Evolutionary conservation across 2,888 invertebrate species (phyloP).

Genomic region (Cheilosia vulpina): DNA sequence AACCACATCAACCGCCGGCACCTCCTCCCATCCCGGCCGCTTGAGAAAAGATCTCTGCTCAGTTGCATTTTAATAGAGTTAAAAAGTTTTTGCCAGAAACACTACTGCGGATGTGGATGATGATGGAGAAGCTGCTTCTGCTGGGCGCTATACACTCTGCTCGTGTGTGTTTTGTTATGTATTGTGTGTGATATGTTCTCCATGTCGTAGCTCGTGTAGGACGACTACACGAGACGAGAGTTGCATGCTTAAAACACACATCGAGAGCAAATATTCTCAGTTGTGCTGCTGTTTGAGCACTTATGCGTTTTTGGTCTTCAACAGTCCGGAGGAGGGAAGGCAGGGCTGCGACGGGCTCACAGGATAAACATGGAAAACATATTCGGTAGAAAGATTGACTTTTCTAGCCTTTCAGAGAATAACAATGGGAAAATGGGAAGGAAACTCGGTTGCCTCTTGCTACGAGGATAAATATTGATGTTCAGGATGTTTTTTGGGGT

Average conservation of each 20-base stretch:
- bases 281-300: conserved; percentile 57
- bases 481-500: conserved; percentile 12
- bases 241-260: conserved; percentile 65
- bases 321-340: conserved; percentile 21
- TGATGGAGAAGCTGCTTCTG: conserved; percentile 40
- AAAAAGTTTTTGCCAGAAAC: conserved; percentile 59
- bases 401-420: conserved; percentile 58
- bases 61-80: conserved; percentile 73
- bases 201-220: conserved; percentile 59
- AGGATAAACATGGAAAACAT: conserved; percentile 67
- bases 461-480: conserved; percentile 64
- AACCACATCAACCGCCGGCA: conserved; percentile 55
- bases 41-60: conserved; percentile 32
- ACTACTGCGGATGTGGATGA: conserved; percentile 33
- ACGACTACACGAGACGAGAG: conserved; percentile 27
- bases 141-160: neutral
- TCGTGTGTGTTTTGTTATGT: conserved; percentile 27
- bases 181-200: conserved; percentile 64
- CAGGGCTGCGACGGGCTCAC: conserved; percentile 1
- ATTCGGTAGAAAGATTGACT: conserved; percentile 69
- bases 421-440: conserved; percentile 34
- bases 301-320: conserved; percentile 58
- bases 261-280: conserved; percentile 61
- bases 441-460: conserved; percentile 48
- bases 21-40: neutral